phyloP scores from a whole-genome alignment of 2,797 vertebrate species.

The Forpus xanthops region DNA sequence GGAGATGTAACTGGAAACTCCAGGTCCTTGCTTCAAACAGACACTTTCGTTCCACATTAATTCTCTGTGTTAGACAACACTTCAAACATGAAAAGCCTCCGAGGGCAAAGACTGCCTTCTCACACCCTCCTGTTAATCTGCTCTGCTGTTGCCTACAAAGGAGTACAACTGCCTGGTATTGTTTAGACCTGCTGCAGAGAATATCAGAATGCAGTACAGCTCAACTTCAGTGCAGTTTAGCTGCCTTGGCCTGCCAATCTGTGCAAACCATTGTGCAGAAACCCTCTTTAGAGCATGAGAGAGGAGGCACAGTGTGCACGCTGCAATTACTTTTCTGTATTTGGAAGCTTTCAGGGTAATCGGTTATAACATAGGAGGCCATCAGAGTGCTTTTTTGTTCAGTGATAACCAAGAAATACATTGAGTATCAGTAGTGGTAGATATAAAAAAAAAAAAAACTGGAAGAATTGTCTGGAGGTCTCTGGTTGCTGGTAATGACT shows the following conservation, averaged over 20 bases:
- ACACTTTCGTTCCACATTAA: not conserved
- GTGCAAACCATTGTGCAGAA: rapidly evolving
- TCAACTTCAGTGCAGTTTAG: not conserved
- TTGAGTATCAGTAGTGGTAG: not conserved
- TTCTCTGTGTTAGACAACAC: not conserved
- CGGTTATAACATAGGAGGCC: not conserved
- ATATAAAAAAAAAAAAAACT: not conserved
- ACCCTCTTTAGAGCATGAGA: not conserved
- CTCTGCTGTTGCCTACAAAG: not conserved
- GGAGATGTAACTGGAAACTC: not conserved
- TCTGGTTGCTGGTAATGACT: not conserved
- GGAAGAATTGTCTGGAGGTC: not conserved
- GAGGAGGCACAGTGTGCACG: rapidly evolving
- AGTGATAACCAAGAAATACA: not conserved
- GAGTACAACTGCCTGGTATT: not conserved
- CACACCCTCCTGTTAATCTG: not conserved
- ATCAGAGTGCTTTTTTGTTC: not conserved
- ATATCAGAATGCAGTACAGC: not conserved
- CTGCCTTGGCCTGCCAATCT: not conserved
- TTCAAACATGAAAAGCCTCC: not conserved
- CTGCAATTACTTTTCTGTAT: not conserved
- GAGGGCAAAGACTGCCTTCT: not conserved
- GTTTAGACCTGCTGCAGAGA: not conserved
- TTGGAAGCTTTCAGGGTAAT: not conserved
- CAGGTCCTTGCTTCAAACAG: not conserved